Evolutionary conservation across 2,888 invertebrate species (phyloP), one percentile per base, ranked within the genome.

Genomic region (Panopea generosa): DNA sequence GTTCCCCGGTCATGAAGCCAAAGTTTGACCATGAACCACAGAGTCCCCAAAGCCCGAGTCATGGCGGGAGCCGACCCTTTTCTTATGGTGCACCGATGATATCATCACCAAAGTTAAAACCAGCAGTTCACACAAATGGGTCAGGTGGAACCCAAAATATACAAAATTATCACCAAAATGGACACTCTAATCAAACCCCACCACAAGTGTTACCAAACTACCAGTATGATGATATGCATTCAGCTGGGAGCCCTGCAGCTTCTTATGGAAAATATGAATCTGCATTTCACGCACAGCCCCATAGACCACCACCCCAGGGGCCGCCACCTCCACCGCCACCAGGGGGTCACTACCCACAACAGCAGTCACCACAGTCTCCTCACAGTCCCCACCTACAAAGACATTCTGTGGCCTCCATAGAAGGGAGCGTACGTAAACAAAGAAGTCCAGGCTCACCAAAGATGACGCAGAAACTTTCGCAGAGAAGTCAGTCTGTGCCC

Each of bases 51-150:
- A 81, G 80, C 45, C 83, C 83, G 24, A 70, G 66, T 45, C 67
- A 66, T 45, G 50, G 66, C 47, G 63, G 63, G 18, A 60, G 60
- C 40, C 76, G 77, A 53, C 87, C 87, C 38, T 87, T 87, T 68
- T 85, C 87, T 14, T 87, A 87, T 55, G 80, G 83, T 56, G 81
- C 77, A 24, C 50, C 55, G 18, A 38, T 67, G 38, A 57, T 80
- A 70, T 74, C 76, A 20, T 77, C 80, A 18, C 76, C 70, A 45
- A 75, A 76, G 62, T 47, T 72, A 53, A 68, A 75, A 57, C 66
- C 49, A 16, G 59, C 57, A 2, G 56, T 47, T 11, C 49, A 52
- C 9, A 59, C 18, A 27, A 61, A 61, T 57, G 16, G 20, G n/a
- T 45, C 40, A 22, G 50, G 63, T 49, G 33, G 33, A 7, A 33